Conservation (phyloP, 2,888 invertebrate genomes). For the Rhagium mordax region DNA sequence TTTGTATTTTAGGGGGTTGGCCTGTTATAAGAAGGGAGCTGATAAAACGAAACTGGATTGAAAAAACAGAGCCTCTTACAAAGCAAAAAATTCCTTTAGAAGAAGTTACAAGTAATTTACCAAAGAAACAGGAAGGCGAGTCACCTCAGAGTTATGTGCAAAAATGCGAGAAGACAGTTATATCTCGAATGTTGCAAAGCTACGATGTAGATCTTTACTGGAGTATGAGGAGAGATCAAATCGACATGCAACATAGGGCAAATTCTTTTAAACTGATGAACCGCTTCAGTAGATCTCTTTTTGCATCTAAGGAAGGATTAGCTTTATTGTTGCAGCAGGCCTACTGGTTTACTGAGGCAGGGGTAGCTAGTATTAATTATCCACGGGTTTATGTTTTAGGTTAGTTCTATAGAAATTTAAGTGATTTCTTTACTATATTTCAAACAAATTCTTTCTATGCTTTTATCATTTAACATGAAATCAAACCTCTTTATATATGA, state of each 20-base stretch:
- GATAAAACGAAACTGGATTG: conserved; percentile 81
- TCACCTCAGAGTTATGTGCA: conserved; percentile 70
- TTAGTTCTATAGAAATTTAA: conserved; percentile 56
- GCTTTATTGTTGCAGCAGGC: conserved; percentile 85
- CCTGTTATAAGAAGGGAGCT: conserved; percentile 81
- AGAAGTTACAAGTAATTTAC: conserved; percentile 67
- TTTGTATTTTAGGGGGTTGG: conserved; percentile 76
- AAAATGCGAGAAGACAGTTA: conserved; percentile 77
- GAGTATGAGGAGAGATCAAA: conserved; percentile 89
- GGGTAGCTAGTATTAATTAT: conserved; percentile 85
- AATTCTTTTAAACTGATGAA: conserved; percentile 81
- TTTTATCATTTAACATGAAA: no score
- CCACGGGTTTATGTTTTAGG: conserved; percentile 89
- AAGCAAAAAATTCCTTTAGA: conserved; percentile 57
- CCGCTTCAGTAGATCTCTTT: conserved; percentile 88
- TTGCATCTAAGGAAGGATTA: conserved; percentile 94
- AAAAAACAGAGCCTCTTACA: conserved; percentile 73
- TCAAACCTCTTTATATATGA: no score
- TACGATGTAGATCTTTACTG: conserved; percentile 90
- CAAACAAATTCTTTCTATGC: no score
- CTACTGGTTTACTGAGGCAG: conserved; percentile 89
- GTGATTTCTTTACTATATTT: no score
- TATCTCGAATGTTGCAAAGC: conserved; percentile 85
- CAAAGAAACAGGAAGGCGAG: conserved; percentile 67
- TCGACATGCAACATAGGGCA: conserved; percentile 78